Conservation (phyloP, 2,888 invertebrate species). For the Callyntrura guangdongensis region DNA sequence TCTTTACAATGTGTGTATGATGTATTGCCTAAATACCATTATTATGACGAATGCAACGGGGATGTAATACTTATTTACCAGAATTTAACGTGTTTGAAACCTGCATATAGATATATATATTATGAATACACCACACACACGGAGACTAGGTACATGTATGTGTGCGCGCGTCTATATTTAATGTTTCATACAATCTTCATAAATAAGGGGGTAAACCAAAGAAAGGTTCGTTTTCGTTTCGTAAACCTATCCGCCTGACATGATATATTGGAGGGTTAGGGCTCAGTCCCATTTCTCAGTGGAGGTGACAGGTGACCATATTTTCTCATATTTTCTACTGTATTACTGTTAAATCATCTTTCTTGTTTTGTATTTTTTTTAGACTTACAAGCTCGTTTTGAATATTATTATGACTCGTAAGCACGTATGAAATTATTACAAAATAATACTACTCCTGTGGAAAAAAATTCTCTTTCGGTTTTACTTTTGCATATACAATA, state of each 20-base stretch:
- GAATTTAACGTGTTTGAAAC: neutral
- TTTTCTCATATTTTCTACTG: constrained; percentile 48
- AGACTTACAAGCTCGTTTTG: neutral
- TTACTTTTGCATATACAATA: neutral
- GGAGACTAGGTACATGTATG: too few species aligned
- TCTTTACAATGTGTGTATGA: constrained; percentile 16
- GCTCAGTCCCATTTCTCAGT: constrained; percentile 64
- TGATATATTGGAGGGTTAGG: constrained; percentile 69
- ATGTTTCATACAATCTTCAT: neutral
- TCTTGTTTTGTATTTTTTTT: neutral
- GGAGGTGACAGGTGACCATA: constrained; percentile 64
- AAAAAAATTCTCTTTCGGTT: neutral
- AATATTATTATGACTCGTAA: neutral
- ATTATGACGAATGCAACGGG: constrained; percentile 36
- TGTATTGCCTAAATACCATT: constrained; percentile 1
- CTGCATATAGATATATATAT: neutral
- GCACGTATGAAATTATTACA: too few species aligned
- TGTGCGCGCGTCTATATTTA: constrained; percentile 18
- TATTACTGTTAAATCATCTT: constrained; percentile 33
- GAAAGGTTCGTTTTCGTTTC: constrained; percentile 53
- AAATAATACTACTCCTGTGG: neutral
- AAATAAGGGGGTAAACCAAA: constrained; percentile 41
- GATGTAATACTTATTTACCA: neutral
- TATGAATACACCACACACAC: too few species aligned
- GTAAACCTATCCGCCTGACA: constrained; percentile 57